Conservation (phyloP, 2,797 vertebrate genomes). For the Rhabdomys pumilio region DNA sequence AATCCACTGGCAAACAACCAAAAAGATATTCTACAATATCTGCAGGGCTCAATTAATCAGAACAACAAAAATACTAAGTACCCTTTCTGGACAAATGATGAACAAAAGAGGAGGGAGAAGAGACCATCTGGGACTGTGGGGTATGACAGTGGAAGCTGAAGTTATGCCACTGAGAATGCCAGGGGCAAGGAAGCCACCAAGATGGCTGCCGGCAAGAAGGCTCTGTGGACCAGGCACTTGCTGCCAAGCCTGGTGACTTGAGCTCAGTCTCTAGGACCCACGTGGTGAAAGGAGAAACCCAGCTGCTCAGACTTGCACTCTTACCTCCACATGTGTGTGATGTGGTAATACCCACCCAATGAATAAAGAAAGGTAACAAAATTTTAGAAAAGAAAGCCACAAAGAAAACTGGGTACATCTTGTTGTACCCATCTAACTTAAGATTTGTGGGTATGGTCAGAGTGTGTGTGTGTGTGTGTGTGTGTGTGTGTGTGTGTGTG, state of each 20-base stretch:
- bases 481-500: not conserved
- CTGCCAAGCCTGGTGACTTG: too few relatives aligned
- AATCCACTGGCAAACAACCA: not conserved
- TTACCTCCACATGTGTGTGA: not conserved
- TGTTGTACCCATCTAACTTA: not conserved
- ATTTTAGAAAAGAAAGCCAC: not conserved
- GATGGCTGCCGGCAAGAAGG: not conserved
- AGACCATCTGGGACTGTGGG: not conserved
- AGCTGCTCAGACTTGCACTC: not conserved
- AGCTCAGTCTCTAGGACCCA: not conserved
- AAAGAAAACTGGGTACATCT: not conserved
- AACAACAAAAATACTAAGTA: not conserved
- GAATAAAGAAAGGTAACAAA: not conserved
- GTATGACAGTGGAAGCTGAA: not conserved
- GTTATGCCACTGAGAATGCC: not conserved
- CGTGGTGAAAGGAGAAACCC: not conserved
- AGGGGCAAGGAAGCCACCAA: not conserved
- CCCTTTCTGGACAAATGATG: not conserved
- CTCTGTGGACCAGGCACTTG: not conserved
- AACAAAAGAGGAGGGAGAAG: not conserved
- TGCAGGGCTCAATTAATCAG: slow-evolving; percentile 6
- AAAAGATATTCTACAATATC: not conserved
- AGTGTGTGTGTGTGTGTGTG: not conserved
- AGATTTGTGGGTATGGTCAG: not conserved
- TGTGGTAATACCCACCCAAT: not conserved